Base-by-base conservation (phyloP, 2,797 vertebrate genomes). In the Diplodus sargus region DNA sequence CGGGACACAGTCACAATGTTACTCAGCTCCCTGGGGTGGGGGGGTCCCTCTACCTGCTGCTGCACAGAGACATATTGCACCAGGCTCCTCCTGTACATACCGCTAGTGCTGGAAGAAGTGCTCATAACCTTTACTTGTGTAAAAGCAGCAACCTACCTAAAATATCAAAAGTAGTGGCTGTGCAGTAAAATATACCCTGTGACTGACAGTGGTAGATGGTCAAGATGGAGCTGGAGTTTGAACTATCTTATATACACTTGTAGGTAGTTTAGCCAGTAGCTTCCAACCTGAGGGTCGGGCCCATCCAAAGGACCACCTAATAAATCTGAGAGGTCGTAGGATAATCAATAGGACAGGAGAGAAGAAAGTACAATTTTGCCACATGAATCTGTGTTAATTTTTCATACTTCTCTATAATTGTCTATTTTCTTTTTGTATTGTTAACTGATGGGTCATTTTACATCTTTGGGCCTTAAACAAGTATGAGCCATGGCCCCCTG, bases 1-100 rank as follows among this genome's bases (percentile, higher is more conserved):
- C 30, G 63, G 89, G 85, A 86, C 79, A 65, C 66, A 76, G 60
- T 81, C 77, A 74, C 81, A 90, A 76, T 87, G 88, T 87, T 87
- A 86, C 70, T 81, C 80, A 85, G 61, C 70, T 88, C 86, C 83
- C 85, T 59, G 64, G 87, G 81, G 86, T 69, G 48, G 39, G 53
- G 62, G 48, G 43, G 70, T 84, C 62, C 74, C 72, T 83, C 76
- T 83, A 83, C 78, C 85, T 84, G 77, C 82, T 82, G 84, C 81
- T 78, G 78, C 65, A 83, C 68, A 78, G 67, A 89, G 53, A 81
- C 73, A 83, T 80, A 84, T 49, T 90, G 83, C 81, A 87, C 78
- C 85, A 86, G 63, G 20, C 74, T 81, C 47, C 60, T 82, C 65
- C 72, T 76, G 67, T 64, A 87, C 70, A 85, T 49, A 34, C n/a